phyloP scores from a whole-genome alignment of 2,797 vertebrate species.

The Chelmon rostratus region DNA sequence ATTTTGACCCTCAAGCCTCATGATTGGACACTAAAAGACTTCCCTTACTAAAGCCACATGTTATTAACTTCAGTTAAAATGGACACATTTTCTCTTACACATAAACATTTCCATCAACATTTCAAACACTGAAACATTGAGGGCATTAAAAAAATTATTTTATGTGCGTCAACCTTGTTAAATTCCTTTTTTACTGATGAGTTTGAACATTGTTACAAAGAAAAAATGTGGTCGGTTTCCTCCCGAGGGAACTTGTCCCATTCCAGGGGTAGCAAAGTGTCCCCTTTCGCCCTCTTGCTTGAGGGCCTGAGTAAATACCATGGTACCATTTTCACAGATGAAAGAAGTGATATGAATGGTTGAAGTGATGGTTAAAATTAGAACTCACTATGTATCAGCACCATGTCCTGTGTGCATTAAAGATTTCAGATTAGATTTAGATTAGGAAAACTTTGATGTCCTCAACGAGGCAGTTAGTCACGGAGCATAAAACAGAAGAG shows the following conservation, averaged over 20 bases:
- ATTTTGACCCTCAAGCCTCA: not conserved
- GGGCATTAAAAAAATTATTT: not conserved
- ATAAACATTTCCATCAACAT: not conserved
- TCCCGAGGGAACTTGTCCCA: not conserved
- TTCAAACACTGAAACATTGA: not conserved
- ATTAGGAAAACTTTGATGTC: slow-evolving; percentile 73
- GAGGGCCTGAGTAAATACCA: slow-evolving; percentile 39
- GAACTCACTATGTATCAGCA: slow-evolving; percentile 43
- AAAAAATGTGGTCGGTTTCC: not conserved
- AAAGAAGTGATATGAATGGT: slow-evolving; percentile 48
- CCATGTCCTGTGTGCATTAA: slow-evolving; percentile 58
- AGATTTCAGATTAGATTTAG: slow-evolving; percentile 71
- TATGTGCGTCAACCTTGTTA: not conserved
- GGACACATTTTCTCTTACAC: not conserved
- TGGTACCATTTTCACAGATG: slow-evolving; percentile 39
- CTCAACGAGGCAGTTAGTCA: slow-evolving; percentile 62
- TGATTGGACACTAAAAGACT: not conserved
- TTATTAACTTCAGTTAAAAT: not conserved
- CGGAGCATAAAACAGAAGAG: slow-evolving; percentile 46
- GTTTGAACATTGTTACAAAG: not conserved
- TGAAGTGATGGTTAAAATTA: slow-evolving; percentile 67
- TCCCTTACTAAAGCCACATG: not conserved
- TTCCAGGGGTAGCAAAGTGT: not conserved
- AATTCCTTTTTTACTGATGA: not conserved
- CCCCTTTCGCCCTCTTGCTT: slow-evolving; percentile 38